phyloP scores from a whole-genome alignment of 2,888 invertebrate genomes.

The Eilema caniola region DNA sequence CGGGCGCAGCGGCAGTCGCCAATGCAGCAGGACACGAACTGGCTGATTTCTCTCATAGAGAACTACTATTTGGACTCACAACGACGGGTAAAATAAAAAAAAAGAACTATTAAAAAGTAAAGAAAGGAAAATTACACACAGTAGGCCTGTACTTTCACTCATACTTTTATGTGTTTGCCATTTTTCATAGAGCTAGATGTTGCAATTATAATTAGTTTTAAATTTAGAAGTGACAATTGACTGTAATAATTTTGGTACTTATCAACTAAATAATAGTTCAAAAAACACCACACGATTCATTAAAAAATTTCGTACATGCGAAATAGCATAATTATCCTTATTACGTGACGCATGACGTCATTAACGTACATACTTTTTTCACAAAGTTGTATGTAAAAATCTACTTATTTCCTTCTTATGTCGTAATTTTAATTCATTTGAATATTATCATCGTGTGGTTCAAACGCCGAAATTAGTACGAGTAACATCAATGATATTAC shows the following conservation, averaged over 20 bases:
- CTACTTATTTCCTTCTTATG: not conserved
- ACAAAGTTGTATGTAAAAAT: too few species aligned
- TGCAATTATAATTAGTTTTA: not conserved
- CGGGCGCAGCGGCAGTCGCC: slow-evolving; percentile 88
- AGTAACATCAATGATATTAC: slow-evolving; percentile 1
- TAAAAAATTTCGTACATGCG: not conserved
- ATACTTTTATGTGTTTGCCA: too few species aligned
- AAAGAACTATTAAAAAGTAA: not conserved
- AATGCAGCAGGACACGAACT: slow-evolving; percentile 92
- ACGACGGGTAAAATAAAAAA: slow-evolving; percentile 84
- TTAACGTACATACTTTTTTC: too few species aligned
- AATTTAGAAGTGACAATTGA: not conserved
- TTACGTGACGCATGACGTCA: too few species aligned
- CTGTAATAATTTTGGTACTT: not conserved
- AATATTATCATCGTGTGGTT: not conserved
- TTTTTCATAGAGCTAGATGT: not conserved
- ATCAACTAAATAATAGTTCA: not conserved
- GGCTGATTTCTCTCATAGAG: slow-evolving; percentile 93
- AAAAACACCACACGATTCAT: not conserved
- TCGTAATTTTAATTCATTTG: not conserved
- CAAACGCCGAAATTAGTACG: slow-evolving; percentile 3
- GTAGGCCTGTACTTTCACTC: too few species aligned
- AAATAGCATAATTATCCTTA: not conserved
- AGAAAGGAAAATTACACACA: too few species aligned
- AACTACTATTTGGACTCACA: slow-evolving; percentile 94